These are phyloP conservation scores for Brienomyrus longianalis DNA, from an alignment of 2,113 vertebrate species.

Conservation along the genomic window DNA sequence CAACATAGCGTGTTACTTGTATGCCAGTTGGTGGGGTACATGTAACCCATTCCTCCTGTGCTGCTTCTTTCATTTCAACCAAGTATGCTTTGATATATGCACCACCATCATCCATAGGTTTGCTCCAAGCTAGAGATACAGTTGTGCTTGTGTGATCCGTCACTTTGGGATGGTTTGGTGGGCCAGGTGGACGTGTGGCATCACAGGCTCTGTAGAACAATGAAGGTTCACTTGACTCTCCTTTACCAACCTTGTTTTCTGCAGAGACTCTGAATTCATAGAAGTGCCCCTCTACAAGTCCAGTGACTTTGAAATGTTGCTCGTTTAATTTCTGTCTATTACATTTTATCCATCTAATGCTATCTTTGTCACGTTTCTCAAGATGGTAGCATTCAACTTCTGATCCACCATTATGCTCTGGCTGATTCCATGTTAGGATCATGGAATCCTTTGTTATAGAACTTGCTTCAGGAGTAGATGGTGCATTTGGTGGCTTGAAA, in stretches of 20 bases:
- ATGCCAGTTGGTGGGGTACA: constrained; percentile 84
- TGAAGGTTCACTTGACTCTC: constrained; percentile 81
- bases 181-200: constrained; percentile 78
- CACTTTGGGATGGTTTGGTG: constrained; percentile 88
- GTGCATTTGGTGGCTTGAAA: constrained; percentile 82
- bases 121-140: constrained; percentile 85
- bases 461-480: constrained; percentile 83
- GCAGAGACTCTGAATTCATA: constrained; percentile 92
- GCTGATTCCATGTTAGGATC: constrained; percentile 79
- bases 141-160: constrained; percentile 83
- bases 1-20: constrained; percentile 77
- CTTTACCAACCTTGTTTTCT: constrained; percentile 86
- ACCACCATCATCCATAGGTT: constrained; percentile 87
- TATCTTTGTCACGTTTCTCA: constrained; percentile 95
- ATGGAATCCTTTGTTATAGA: constrained; percentile 91
- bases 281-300: constrained; percentile 84
- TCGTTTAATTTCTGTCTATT: constrained; percentile 86
- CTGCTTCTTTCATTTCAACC: constrained; percentile 81
- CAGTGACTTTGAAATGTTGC: constrained; percentile 77
- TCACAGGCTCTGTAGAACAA: constrained; percentile 86
- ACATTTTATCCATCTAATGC: constrained; percentile 93
- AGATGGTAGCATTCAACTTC: constrained; percentile 87
- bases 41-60: constrained; percentile 80
- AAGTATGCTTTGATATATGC: constrained; percentile 86
- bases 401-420: constrained; percentile 77